phyloP scores from a whole-genome alignment of 30 jellyfish, hydroid and myxozoan species.

The Aurelia coerulea region DNA sequence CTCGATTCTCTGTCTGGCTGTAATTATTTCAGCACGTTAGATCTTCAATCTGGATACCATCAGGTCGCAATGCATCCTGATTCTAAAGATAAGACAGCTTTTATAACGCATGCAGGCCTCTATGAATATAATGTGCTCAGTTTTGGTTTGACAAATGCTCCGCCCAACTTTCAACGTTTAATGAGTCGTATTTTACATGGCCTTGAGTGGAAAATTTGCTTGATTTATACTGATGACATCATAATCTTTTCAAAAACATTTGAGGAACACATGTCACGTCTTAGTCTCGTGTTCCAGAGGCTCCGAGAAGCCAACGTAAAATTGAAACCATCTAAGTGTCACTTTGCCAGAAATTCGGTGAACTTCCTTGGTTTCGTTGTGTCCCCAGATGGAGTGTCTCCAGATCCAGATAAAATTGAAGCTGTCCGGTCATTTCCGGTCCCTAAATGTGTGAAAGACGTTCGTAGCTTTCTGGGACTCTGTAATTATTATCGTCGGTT shows the following conservation, averaged over 20 bases:
- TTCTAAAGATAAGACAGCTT: too few relatives aligned
- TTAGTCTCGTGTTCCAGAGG: constrained; percentile 41
- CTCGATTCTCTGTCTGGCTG: constrained; percentile 21
- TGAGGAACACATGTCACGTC: constrained; percentile 43
- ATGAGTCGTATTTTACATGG: constrained; percentile 43
- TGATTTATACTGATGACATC: constrained; percentile 60
- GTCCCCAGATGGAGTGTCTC: constrained; percentile 35
- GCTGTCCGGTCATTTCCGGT: constrained; percentile 19
- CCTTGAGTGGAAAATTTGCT: constrained; percentile 26
- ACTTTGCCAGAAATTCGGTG: constrained; percentile 1
- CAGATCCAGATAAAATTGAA: constrained; percentile 45
- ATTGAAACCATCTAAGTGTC: background rate
- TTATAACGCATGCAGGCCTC: too few relatives aligned
- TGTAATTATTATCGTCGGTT: constrained; percentile 47
- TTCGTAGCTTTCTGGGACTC: constrained; percentile 31
- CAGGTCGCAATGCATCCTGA: constrained; percentile 39
- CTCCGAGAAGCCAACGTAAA: constrained; percentile 13
- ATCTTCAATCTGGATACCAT: constrained; percentile 16
- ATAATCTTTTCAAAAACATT: constrained; percentile 34
- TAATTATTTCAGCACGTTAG: constrained; percentile 8
- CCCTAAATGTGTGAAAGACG: constrained; percentile 21
- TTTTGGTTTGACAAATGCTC: constrained; percentile 55
- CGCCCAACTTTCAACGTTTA: constrained; percentile 44
- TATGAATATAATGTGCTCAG: constrained; percentile 25
- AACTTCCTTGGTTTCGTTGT: too few relatives aligned